Evolutionary conservation across 2,797 vertebrate genomes (phyloP).

Genomic region (Pseudotriccus pelzelni): DNA sequence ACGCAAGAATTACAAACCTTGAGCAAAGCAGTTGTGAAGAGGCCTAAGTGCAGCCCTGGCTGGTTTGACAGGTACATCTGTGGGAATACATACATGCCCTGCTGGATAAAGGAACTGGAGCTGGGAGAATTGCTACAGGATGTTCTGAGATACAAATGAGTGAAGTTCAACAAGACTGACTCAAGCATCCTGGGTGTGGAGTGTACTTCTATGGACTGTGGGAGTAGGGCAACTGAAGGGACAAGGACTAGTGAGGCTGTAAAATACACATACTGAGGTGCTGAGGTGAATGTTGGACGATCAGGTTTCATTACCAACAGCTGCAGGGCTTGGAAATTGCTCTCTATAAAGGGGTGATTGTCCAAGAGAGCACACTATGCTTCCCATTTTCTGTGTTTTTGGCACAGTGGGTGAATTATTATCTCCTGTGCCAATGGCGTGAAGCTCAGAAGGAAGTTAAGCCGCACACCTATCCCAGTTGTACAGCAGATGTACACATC

Average conservation of each 20-base stretch:
- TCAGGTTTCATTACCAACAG: background rate
- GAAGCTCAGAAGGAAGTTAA: background rate
- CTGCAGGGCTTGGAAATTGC: background rate
- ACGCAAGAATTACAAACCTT: background rate
- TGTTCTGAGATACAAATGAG: background rate
- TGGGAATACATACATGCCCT: background rate
- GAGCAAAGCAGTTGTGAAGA: background rate
- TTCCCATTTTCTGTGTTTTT: background rate
- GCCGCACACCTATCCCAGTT: background rate
- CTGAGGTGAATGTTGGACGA: background rate
- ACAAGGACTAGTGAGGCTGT: background rate
- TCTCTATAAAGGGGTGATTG: background rate
- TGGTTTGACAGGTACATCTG: background rate
- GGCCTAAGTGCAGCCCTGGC: background rate
- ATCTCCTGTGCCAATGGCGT: background rate
- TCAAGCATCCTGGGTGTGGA: background rate
- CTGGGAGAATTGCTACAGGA: background rate
- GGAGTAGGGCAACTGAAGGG: background rate
- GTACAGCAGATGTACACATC: background rate
- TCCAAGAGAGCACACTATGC: background rate
- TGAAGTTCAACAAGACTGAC: background rate
- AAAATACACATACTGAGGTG: background rate
- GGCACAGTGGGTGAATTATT: background rate
- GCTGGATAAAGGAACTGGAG: background rate
- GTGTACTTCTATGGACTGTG: background rate